phyloP scores from a whole-genome alignment of 2,113 vertebrate genomes.

The Phaethornis superciliosus region DNA sequence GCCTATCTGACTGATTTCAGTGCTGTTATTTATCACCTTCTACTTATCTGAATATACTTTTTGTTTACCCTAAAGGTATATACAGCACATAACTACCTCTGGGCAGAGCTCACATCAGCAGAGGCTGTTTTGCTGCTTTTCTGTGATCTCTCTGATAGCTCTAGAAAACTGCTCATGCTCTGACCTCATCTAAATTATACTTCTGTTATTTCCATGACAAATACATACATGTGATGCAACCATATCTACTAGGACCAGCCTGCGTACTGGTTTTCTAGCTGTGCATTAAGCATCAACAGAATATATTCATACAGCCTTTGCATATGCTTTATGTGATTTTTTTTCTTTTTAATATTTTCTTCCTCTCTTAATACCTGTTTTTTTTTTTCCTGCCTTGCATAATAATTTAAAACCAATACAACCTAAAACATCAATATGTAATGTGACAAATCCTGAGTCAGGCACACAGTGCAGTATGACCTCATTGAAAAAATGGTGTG shows the following conservation, averaged over 20 bases:
- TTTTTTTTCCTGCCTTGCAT: background rate
- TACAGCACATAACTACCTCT: background rate
- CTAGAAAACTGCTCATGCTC: background rate
- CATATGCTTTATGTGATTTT: background rate
- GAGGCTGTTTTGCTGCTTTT: background rate
- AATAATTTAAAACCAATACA: background rate
- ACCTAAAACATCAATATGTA: background rate
- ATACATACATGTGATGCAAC: background rate
- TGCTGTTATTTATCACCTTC: background rate
- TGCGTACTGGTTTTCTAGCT: background rate
- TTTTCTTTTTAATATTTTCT: background rate
- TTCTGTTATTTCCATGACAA: background rate
- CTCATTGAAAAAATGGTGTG: background rate
- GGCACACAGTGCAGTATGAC: background rate
- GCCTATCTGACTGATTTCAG: background rate
- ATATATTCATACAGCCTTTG: background rate
- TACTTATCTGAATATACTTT: background rate
- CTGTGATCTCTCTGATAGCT: too few relatives aligned
- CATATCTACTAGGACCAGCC: background rate
- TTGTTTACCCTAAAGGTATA: accelerated
- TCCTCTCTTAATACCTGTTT: background rate
- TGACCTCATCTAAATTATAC: background rate
- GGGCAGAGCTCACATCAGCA: background rate
- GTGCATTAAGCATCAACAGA: background rate
- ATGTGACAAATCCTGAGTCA: background rate